Conservation (phyloP, 2,113 vertebrate species). For the Puntigrus tetrazona region DNA sequence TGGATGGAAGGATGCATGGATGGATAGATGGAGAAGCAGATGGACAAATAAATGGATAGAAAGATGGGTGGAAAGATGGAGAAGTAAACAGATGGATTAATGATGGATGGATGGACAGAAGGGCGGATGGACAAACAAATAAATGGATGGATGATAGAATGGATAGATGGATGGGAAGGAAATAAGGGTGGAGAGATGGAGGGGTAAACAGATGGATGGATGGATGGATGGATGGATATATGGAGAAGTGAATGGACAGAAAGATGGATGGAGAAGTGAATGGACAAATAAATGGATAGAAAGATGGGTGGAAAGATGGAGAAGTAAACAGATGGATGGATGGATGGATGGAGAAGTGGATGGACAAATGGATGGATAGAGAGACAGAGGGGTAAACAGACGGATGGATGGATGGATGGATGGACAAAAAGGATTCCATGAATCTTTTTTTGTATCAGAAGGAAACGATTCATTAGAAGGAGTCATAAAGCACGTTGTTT, state of each 20-base stretch:
- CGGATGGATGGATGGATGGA: too few species aligned
- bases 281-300: not conserved
- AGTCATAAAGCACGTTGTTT: not conserved
- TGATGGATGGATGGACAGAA: not conserved
- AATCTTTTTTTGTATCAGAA: too few species aligned
- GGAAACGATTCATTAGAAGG: too few species aligned
- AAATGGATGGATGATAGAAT: not conserved
- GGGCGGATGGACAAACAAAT: fast-evolving
- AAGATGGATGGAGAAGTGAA: not conserved
- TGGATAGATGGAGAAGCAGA: not conserved
- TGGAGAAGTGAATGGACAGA: not conserved
- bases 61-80: not conserved
- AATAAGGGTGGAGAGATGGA: not conserved
- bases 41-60: not conserved
- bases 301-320: not conserved
- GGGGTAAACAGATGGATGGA: too few species aligned
- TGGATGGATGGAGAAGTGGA: not conserved
- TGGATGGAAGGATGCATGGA: not conserved
- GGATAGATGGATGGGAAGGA: not conserved
- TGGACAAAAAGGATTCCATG: not conserved
- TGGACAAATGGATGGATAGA: fast-evolving
- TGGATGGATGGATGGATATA: too few species aligned
- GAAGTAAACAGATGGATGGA: not conserved
- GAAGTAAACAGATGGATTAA: too few species aligned
- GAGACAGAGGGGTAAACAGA: fast-evolving